A percentile compares a stretch with the other conserved stretches of the same genome.
Evolutionary conservation across 1,140 invertebrate genomes (phyloP).

Genomic region (Sycophila sp.): DNA sequence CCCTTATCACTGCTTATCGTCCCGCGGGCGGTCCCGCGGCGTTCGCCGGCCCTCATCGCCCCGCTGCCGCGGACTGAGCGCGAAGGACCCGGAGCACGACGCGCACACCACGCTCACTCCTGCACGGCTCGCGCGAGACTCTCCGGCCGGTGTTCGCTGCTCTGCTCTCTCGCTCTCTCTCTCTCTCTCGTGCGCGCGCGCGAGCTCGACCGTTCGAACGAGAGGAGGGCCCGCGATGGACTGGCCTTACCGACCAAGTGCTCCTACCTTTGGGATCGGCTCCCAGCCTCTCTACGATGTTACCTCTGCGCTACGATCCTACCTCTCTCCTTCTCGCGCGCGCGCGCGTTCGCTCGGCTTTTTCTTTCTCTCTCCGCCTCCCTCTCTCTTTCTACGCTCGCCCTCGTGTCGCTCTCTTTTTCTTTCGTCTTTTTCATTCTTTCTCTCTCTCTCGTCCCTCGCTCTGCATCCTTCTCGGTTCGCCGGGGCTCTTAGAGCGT

Average conservation of each 20-base stretch:
- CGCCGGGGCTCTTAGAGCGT: background rate
- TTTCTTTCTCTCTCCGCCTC: constrained; percentile 39
- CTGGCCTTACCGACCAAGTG: constrained; percentile 58
- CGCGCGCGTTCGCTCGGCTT: constrained; percentile 16
- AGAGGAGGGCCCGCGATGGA: constrained; percentile 65
- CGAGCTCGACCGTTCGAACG: constrained; percentile 58
- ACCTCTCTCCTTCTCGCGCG: constrained; percentile 34
- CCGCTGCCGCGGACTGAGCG: background rate
- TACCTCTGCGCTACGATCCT: constrained; percentile 55
- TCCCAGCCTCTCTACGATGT: constrained; percentile 61
- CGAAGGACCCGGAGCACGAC: background rate
- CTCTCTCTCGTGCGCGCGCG: background rate
- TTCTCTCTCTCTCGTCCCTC: constrained; percentile 41
- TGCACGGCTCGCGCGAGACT: background rate
- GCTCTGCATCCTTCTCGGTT: constrained; percentile 38
- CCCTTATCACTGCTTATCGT: no score
- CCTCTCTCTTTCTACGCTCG: constrained; percentile 35
- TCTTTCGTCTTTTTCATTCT: constrained; percentile 38
- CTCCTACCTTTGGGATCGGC: constrained; percentile 64
- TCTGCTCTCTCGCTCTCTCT: constrained; percentile 7
- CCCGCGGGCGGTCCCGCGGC: no score
- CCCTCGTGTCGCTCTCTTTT: constrained; percentile 33
- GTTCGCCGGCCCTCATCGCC: background rate
- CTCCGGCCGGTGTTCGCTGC: no score
- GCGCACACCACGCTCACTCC: background rate